Conservation (phyloP, 64 coral and sea anemone species). For the Actinia tenebrosa region DNA sequence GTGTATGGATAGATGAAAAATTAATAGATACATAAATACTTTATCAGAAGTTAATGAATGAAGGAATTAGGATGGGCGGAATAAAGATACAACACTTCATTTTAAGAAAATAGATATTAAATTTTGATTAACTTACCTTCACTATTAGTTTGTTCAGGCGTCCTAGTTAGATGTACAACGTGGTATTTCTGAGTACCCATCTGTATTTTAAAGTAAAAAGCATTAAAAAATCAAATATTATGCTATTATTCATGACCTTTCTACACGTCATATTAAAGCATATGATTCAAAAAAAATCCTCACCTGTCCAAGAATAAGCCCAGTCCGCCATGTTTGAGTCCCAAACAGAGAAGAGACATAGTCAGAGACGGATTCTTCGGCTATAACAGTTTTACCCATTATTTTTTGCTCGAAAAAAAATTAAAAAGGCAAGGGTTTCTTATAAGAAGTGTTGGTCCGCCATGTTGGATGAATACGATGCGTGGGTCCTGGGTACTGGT, state of each 20-base stretch:
- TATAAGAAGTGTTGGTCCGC: slow-evolving; percentile 9
- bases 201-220: not conserved
- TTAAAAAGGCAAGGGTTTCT: not conserved
- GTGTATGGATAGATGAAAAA: not conserved
- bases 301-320: slow-evolving; percentile 83
- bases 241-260: no score
- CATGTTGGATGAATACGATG: slow-evolving; percentile 30
- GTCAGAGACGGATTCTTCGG: slow-evolving; percentile 66
- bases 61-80: not conserved
- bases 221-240: not conserved
- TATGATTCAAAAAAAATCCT: not conserved
- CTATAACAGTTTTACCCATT: slow-evolving; percentile 79
- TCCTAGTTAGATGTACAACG: slow-evolving; percentile 30
- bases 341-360: slow-evolving; percentile 80
- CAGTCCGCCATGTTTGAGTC: slow-evolving; percentile 56
- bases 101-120: not conserved
- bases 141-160: slow-evolving; percentile 27
- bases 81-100: no score
- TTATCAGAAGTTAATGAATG: not conserved
- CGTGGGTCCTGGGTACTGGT: slow-evolving; percentile 3
- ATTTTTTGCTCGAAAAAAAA: not conserved
- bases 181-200: slow-evolving; percentile 36
- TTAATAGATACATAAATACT: not conserved
- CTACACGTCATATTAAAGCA: not conserved
- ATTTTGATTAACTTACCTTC: not conserved